Conservation (phyloP, 2,797 vertebrate species). For the Aselliscus stoliczkanus region DNA sequence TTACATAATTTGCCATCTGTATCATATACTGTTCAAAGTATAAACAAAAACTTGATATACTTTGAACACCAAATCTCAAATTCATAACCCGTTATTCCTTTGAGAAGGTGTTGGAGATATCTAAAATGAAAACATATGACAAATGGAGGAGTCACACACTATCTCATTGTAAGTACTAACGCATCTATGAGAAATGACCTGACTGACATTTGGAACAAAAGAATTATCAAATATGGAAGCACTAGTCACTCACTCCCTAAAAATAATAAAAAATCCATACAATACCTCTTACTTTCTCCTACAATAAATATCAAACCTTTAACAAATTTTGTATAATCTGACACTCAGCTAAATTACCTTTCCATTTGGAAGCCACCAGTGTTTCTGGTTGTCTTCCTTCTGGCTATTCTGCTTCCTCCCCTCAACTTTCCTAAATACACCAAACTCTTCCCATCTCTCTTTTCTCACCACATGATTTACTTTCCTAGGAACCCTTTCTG, state of each 20-base stretch:
- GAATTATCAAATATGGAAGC: not conserved
- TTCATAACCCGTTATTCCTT: not conserved
- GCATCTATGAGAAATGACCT: not conserved
- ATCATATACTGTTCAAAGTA: not conserved
- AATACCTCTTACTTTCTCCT: not conserved
- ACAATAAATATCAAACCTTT: not conserved
- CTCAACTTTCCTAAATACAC: accelerated
- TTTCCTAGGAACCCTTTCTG: not conserved
- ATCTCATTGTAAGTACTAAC: not conserved
- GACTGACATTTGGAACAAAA: not conserved
- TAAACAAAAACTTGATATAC: not conserved
- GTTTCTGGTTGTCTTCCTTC: not conserved
- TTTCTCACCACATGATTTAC: not conserved
- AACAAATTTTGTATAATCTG: not conserved
- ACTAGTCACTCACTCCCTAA: not conserved
- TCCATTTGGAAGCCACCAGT: not conserved
- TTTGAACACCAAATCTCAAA: not conserved
- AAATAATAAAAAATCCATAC: not conserved
- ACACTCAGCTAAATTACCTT: not conserved
- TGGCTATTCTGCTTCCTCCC: not conserved
- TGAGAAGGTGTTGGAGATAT: not conserved
- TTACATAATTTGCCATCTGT: not conserved
- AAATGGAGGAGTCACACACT: not conserved
- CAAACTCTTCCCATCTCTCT: not conserved
- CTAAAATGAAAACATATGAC: not conserved